Conservation (phyloP, 2,797 vertebrate species). For the Falco berigora region DNA sequence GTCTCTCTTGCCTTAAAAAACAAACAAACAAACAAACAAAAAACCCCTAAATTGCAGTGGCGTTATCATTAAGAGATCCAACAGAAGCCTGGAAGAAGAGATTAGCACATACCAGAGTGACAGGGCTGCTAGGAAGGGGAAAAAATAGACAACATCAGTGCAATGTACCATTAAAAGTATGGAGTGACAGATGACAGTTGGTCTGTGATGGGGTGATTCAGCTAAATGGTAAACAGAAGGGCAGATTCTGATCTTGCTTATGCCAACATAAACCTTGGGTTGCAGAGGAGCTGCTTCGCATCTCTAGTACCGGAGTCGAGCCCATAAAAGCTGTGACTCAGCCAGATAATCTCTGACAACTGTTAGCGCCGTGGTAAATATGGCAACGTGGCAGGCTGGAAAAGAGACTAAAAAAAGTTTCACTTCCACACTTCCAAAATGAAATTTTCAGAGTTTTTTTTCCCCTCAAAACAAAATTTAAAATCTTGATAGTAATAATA, state of each 20-base stretch:
- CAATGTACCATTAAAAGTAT: conserved; percentile 63
- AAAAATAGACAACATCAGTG: conserved; percentile 63
- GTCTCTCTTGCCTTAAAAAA: neutral
- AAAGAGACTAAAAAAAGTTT: conserved; percentile 45
- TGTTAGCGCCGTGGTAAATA: conserved; percentile 54
- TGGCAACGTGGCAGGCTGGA: conserved; percentile 51
- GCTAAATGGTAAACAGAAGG: conserved; percentile 67
- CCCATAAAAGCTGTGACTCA: conserved; percentile 63
- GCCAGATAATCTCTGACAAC: conserved; percentile 66
- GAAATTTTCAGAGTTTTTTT: neutral
- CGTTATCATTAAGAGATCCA: neutral
- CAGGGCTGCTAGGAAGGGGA: conserved; percentile 39
- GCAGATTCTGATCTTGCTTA: conserved; percentile 40
- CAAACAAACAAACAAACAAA: no score
- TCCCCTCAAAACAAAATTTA: neutral
- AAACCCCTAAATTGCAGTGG: neutral
- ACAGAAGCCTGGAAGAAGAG: conserved; percentile 53
- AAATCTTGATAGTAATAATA: neutral
- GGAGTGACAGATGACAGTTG: conserved; percentile 66
- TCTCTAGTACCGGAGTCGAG: conserved; percentile 19
- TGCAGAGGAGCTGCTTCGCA: conserved; percentile 42
- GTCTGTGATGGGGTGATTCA: conserved; percentile 67
- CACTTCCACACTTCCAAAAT: neutral
- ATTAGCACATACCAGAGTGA: conserved; percentile 40
- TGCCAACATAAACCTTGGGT: conserved; percentile 61